Evolutionary conservation across 2,888 invertebrate genomes (phyloP).

Genomic region (Conus canariensis): DNA sequence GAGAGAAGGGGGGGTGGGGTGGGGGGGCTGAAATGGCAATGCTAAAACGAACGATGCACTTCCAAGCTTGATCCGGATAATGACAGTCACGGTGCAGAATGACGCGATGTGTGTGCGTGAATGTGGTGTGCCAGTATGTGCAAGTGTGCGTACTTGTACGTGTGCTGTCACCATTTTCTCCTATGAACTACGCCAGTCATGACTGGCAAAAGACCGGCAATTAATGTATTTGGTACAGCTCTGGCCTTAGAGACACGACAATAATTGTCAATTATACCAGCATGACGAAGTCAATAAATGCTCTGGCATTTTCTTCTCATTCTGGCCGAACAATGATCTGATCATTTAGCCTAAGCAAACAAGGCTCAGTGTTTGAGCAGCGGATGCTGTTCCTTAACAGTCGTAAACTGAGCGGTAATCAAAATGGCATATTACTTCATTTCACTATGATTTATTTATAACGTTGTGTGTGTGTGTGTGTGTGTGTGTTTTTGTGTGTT

Average conservation of each 20-base stretch:
- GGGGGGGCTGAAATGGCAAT: too few species aligned
- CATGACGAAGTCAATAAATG: not conserved
- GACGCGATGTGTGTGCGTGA: not conserved
- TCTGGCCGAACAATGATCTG: not conserved
- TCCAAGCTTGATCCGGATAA: too few species aligned
- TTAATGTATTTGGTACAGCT: not conserved
- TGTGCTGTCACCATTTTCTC: not conserved
- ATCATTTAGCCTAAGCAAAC: not conserved
- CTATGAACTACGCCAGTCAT: not conserved
- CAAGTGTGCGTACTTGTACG: not conserved
- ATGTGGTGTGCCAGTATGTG: not conserved
- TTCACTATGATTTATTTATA: too few species aligned
- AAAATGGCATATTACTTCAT: too few species aligned
- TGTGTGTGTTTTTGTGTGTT: too few species aligned
- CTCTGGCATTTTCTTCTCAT: not conserved
- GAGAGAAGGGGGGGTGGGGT: too few species aligned
- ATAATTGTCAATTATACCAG: conserved; percentile 7
- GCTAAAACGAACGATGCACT: too few species aligned
- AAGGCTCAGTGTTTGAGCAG: not conserved
- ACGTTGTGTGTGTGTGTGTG: too few species aligned
- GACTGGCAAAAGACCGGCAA: not conserved
- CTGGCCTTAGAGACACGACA: not conserved
- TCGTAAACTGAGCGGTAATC: too few species aligned
- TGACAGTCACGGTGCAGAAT: too few species aligned
- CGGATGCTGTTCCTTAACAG: too few species aligned